Conservation (phyloP, 2,888 invertebrate species). For the Bugulina stolonifera region DNA sequence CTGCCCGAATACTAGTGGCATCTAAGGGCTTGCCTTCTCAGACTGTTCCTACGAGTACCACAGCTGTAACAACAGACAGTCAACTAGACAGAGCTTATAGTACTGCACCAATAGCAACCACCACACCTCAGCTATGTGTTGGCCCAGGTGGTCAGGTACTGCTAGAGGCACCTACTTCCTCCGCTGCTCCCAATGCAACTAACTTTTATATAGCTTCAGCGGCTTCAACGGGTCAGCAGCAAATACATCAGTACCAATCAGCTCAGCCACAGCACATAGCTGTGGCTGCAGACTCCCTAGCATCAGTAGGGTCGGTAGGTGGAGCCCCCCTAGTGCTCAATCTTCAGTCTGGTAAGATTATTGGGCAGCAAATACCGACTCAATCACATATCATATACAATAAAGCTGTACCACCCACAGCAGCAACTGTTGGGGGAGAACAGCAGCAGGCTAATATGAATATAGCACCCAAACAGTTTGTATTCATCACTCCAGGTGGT, state of each 20-base stretch:
- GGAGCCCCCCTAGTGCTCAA: neutral
- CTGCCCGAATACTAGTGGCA: neutral
- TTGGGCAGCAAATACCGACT: neutral
- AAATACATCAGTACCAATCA: neutral
- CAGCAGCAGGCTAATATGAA: neutral
- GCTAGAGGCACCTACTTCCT: neutral
- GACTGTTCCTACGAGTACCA: neutral
- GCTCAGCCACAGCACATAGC: neutral
- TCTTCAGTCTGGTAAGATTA: neutral
- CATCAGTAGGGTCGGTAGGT: neutral
- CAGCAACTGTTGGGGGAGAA: neutral
- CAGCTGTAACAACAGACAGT: neutral
- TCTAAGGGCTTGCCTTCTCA: neutral
- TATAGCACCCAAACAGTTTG: conserved; percentile 15
- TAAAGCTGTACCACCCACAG: neutral
- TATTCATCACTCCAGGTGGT: conserved; percentile 1
- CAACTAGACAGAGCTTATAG: too few relatives aligned
- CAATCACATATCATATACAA: neutral
- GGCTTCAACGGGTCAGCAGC: neutral
- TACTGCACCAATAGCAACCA: too few relatives aligned
- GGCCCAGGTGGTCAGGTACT: neutral
- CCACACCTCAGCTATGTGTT: neutral
- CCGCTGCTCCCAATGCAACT: neutral
- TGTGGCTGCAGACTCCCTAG: neutral
- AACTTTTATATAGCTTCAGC: neutral